Percentiles rank a stretch among this genome's conserved stretches.
phyloP scores from a whole-genome alignment of 1,140 invertebrate species.

The Drosophila pallidifrons region DNA sequence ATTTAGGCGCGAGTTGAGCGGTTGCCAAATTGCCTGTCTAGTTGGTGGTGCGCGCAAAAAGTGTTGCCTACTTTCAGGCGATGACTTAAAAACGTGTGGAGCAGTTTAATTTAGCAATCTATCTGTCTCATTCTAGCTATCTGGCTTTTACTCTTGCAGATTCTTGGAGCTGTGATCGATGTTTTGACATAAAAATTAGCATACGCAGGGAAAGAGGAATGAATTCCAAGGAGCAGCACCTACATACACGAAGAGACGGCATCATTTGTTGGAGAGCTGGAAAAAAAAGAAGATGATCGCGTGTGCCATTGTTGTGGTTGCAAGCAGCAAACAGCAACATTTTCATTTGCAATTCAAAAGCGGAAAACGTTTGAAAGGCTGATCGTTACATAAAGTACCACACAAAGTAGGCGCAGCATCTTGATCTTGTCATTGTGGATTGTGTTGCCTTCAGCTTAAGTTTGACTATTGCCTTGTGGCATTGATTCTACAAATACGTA shows the following conservation, averaged over 20 bases:
- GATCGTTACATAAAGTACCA: conserved; percentile 78
- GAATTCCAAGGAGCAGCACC: conserved; percentile 25
- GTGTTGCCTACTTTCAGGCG: conserved; percentile 43
- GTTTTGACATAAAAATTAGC: conserved; percentile 77
- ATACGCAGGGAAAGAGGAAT: conserved; percentile 43
- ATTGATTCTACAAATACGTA: conserved; percentile 33
- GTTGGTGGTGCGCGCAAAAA: conserved; percentile 20
- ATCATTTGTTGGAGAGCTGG: conserved; percentile 51
- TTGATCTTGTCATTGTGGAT: conserved; percentile 70
- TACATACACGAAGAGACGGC: conserved; percentile 38
- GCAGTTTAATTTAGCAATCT: background rate
- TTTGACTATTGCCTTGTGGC: conserved; percentile 34
- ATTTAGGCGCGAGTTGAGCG: conserved; percentile 53
- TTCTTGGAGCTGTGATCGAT: conserved; percentile 54
- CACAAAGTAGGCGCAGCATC: conserved; percentile 70
- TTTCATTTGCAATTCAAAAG: conserved; percentile 79
- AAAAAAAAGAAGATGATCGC: conserved; percentile 48
- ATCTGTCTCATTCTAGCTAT: background rate
- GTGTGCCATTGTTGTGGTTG: conserved; percentile 46
- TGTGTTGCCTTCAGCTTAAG: conserved; percentile 13
- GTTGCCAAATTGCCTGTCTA: conserved; percentile 30
- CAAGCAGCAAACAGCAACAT: conserved; percentile 39
- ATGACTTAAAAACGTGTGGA: conserved; percentile 1
- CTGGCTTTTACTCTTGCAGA: background rate
- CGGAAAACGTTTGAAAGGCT: conserved; percentile 50